Evolutionary conservation across 2,888 invertebrate genomes (phyloP).

Genomic region (Meandrusa payeni): DNA sequence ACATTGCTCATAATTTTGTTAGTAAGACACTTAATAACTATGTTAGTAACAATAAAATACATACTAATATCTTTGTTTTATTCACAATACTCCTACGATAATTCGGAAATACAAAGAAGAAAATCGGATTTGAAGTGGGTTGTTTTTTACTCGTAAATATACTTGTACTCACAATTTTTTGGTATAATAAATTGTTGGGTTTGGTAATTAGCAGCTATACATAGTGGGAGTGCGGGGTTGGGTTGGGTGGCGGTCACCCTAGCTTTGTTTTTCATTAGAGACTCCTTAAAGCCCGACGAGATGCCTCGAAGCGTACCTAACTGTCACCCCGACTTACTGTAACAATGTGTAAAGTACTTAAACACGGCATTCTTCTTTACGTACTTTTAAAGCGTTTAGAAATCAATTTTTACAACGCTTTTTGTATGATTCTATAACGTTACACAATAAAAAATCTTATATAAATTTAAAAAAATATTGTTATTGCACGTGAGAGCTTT

Average conservation of each 20-base stretch:
- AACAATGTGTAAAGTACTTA: slow-evolving; percentile 12
- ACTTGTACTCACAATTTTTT: slow-evolving; percentile 17
- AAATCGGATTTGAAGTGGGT: no score
- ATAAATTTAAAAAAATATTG: no score
- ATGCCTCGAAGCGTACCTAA: slow-evolving; percentile 22
- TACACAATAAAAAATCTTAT: no score
- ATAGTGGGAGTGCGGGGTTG: slow-evolving; percentile 39
- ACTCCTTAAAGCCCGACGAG: slow-evolving; percentile 41
- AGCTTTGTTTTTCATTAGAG: slow-evolving; percentile 70
- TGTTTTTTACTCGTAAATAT: no score
- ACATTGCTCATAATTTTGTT: no score
- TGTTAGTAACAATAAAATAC: no score
- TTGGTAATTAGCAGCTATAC: slow-evolving; percentile 51
- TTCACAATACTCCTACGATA: no score
- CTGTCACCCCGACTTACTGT: slow-evolving; percentile 18
- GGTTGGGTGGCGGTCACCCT: slow-evolving; percentile 39
- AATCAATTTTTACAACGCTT: slow-evolving; percentile 3
- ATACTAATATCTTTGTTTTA: no score
- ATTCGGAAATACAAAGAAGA: no score
- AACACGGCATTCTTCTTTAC: slow-evolving; percentile 17
- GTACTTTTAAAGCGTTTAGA: slow-evolving; percentile 1
- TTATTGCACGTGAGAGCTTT: no score
- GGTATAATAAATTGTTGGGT: slow-evolving; percentile 31
- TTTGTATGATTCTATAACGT: no score
- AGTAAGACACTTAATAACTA: no score